These are phyloP conservation scores for Octonoba sinensis DNA, from an alignment of 2,888 invertebrate genomes.

Conservation along the genomic window DNA sequence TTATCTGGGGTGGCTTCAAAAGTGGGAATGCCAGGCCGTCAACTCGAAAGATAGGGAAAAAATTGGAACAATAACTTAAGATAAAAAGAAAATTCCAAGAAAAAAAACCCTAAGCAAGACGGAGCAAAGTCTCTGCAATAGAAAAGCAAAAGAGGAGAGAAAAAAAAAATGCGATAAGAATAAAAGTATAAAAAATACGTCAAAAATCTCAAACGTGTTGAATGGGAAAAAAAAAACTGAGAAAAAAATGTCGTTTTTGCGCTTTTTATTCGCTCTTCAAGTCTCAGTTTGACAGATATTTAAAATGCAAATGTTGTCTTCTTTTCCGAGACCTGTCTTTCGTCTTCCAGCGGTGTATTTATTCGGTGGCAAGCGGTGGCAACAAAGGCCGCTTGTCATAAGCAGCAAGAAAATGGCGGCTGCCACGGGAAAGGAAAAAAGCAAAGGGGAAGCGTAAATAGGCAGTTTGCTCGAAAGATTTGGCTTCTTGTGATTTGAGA, in stretches of 20 bases:
- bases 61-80: no score
- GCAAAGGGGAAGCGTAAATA: slow-evolving; percentile 52
- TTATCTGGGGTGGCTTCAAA: no score
- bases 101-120: no score
- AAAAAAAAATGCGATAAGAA: slow-evolving; percentile 25
- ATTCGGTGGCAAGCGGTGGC: slow-evolving; percentile 62
- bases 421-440: slow-evolving; percentile 7
- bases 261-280: slow-evolving; percentile 62
- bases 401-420: slow-evolving; percentile 40
- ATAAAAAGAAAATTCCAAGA: no score
- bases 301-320: slow-evolving; percentile 64
- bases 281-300: slow-evolving; percentile 60
- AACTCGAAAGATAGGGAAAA: no score
- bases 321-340: slow-evolving; percentile 59
- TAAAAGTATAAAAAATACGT: slow-evolving; percentile 25
- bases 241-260: slow-evolving; percentile 51
- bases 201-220: slow-evolving; percentile 62
- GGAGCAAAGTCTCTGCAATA: slow-evolving; percentile 41
- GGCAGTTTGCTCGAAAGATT: slow-evolving; percentile 62
- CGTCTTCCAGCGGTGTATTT: slow-evolving; percentile 60
- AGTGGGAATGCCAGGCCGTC: no score
- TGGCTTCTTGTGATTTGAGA: slow-evolving; percentile 62
- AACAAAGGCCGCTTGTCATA: slow-evolving; percentile 61
- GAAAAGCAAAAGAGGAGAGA: slow-evolving; percentile 32
- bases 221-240: slow-evolving; percentile 26